Evolutionary conservation across 2,797 vertebrate species (phyloP).

Genomic region (Cryptoblepharus egeriae): DNA sequence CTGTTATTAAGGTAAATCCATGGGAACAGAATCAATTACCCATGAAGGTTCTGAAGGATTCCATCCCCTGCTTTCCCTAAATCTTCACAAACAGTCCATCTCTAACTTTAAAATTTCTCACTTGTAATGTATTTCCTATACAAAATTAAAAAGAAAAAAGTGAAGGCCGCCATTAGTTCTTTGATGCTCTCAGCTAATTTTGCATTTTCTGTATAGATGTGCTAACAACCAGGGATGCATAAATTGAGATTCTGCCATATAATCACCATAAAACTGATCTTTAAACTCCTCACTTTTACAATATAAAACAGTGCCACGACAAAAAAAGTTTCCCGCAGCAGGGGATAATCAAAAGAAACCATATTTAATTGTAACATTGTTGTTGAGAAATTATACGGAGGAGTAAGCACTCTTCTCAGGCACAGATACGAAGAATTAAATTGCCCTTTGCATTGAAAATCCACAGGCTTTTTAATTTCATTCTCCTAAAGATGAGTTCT

Average conservation of each 20-base stretch:
- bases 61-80: background rate
- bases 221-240: slow-evolving; percentile 30
- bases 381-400: slow-evolving; percentile 37
- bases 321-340: slow-evolving; percentile 23
- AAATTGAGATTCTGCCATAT: slow-evolving; percentile 26
- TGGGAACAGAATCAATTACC: too few species aligned
- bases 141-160: slow-evolving; percentile 9
- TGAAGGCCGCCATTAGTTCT: background rate
- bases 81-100: background rate
- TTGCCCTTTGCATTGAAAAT: slow-evolving; percentile 6
- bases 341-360: slow-evolving; percentile 38
- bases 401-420: slow-evolving; percentile 40
- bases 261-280: slow-evolving; percentile 39
- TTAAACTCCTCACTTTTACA: slow-evolving; percentile 34
- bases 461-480: slow-evolving; percentile 31
- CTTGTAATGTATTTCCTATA: background rate
- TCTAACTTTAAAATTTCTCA: slow-evolving; percentile 22
- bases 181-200: slow-evolving; percentile 23
- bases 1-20: too few species aligned
- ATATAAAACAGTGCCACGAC: slow-evolving; percentile 37
- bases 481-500: slow-evolving; percentile 30
- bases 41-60: slow-evolving; percentile 20
- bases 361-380: slow-evolving; percentile 35
- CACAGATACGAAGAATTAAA: slow-evolving; percentile 16
- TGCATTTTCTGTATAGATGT: slow-evolving; percentile 13